A percentile compares a stretch with the other conserved stretches of the same genome.
phyloP scores from a whole-genome alignment of 2,888 invertebrate genomes.

The Elysia crispata region DNA sequence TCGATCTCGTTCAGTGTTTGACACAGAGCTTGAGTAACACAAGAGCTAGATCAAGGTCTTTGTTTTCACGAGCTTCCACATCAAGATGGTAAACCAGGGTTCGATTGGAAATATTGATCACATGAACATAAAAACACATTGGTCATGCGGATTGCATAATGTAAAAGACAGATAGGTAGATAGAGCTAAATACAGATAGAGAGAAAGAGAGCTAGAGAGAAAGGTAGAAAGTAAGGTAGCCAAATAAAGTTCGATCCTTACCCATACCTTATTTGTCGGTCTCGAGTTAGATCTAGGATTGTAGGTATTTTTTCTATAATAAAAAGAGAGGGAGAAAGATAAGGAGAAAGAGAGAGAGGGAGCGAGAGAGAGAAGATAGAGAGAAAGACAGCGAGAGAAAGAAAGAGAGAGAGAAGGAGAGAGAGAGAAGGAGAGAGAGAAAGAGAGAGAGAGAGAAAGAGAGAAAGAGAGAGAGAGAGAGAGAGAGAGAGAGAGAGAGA shows the following conservation, averaged over 20 bases:
- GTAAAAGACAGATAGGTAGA: not conserved
- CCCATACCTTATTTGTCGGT: too few species aligned
- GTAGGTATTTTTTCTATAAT: too few species aligned
- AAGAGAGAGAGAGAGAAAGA: not conserved
- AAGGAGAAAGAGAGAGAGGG: not conserved
- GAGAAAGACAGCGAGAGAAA: not conserved
- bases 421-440: not conserved
- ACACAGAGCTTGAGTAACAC: too few species aligned
- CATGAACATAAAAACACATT: not conserved
- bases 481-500: constrained; percentile 3
- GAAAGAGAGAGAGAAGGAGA: constrained; percentile 7
- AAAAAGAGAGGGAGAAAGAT: too few species aligned
- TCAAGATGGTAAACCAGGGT: constrained; percentile 44
- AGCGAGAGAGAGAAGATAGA: not conserved
- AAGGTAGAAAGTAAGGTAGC: not conserved
- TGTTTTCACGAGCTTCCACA: not conserved
- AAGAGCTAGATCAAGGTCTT: too few species aligned
- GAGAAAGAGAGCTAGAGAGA: not conserved
- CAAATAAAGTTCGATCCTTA: too few species aligned
- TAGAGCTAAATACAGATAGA: too few species aligned
- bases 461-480: constrained; percentile 3
- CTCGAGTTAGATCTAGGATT: too few species aligned
- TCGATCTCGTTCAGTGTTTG: too few species aligned
- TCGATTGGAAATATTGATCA: not conserved
- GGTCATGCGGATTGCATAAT: not conserved